phyloP scores from a whole-genome alignment of 2,797 vertebrate genomes.

The Sebastolobus altivelis region DNA sequence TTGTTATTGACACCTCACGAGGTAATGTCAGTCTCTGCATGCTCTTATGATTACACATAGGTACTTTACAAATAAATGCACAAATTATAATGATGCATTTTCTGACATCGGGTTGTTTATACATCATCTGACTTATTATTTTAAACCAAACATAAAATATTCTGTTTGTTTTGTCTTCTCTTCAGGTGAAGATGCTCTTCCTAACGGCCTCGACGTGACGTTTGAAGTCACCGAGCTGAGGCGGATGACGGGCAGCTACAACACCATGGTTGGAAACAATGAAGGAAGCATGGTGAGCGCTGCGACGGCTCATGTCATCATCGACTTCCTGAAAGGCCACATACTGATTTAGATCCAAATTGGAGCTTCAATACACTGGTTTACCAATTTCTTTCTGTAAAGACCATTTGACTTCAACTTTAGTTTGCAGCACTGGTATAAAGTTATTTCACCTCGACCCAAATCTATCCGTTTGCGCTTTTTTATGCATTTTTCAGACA shows the following conservation, averaged over 20 bases:
- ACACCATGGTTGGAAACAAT: constrained; percentile 99
- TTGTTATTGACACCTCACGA: constrained; percentile 94
- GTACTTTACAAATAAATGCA: neutral
- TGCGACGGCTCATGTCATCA: neutral
- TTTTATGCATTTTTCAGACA: too few species aligned
- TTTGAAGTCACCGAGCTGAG: constrained; percentile 95
- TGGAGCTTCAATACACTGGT: neutral
- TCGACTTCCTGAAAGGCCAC: neutral
- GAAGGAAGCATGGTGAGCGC: constrained; percentile 97
- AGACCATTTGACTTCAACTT: neutral
- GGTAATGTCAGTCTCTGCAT: constrained; percentile 76
- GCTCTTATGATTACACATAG: neutral
- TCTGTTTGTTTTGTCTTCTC: neutral
- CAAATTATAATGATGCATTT: neutral
- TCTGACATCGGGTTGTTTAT: neutral
- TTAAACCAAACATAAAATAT: too few species aligned
- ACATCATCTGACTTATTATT: neutral
- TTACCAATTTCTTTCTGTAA: neutral
- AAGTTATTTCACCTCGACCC: neutral
- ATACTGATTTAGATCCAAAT: neutral
- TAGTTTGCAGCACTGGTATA: neutral
- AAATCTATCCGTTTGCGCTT: neutral
- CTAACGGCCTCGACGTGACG: constrained; percentile 95
- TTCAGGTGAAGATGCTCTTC: constrained; percentile 93
- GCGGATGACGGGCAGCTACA: constrained; percentile 95